A percentile compares a stretch with the other conserved stretches of the same genome.
These are phyloP conservation scores for Ptyas mucosa DNA, from an alignment of 2,113 vertebrate genomes.

Conservation along the genomic window DNA sequence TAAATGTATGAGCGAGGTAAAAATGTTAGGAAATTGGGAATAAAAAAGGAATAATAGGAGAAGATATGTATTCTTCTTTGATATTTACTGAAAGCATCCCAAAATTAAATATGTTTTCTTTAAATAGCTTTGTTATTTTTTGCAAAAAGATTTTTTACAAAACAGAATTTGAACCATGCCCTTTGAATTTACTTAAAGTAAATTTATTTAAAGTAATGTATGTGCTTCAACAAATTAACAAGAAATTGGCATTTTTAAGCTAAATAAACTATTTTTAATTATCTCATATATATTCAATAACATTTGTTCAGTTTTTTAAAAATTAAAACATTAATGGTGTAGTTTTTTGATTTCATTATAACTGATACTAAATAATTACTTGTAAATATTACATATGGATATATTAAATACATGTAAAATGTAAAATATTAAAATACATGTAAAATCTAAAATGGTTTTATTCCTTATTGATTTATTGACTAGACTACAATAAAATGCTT, in stretches of 20 bases:
- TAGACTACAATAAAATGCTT: slow-evolving; percentile 50
- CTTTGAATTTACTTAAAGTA: not conserved
- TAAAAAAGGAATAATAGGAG: not conserved
- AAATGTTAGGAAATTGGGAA: no score
- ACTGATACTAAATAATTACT: not conserved
- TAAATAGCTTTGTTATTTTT: not conserved
- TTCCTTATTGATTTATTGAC: slow-evolving; percentile 42
- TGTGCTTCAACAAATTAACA: not conserved
- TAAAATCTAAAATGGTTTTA: not conserved
- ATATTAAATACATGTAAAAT: not conserved
- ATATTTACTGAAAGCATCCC: not conserved
- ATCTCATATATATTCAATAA: not conserved
- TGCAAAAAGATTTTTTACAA: not conserved
- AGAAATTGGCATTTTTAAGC: not conserved
- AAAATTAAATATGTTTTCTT: not conserved
- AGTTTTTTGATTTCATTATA: not conserved
- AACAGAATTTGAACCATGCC: not conserved
- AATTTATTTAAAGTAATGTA: not conserved
- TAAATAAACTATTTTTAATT: not conserved
- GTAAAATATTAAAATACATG: not conserved
- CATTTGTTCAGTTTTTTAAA: not conserved
- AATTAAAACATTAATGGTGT: not conserved
- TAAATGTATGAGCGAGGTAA: slow-evolving; percentile 32
- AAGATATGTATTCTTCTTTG: not conserved
- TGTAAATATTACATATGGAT: not conserved